Percentiles rank a stretch among this genome's conserved stretches.
phyloP scores from a whole-genome alignment of 2,113 vertebrate species.

The Henicopernis longicauda region DNA sequence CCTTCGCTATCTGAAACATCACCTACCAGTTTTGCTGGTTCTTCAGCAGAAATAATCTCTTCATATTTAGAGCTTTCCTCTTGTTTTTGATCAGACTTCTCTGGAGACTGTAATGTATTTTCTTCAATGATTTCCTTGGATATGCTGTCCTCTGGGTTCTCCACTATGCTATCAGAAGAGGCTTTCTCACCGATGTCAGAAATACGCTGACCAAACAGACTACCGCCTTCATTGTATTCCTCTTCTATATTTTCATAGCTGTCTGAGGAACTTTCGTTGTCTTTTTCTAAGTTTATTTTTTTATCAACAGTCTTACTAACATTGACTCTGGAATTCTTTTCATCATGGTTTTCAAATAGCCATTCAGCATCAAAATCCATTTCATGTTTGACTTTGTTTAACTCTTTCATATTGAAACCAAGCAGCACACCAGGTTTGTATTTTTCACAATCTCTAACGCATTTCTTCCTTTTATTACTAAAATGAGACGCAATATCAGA shows the following conservation, averaged over 20 bases:
- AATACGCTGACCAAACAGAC: slow-evolving; percentile 60
- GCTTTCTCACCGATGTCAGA: slow-evolving; percentile 63
- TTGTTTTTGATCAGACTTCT: slow-evolving; percentile 72
- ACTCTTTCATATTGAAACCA: slow-evolving; percentile 93
- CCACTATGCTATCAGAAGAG: not conserved
- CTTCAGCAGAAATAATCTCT: slow-evolving; percentile 61
- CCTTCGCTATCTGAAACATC: slow-evolving; percentile 75
- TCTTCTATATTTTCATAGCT: slow-evolving; percentile 76
- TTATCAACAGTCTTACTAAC: slow-evolving; percentile 82
- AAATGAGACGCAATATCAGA: slow-evolving; percentile 94
- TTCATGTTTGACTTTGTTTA: slow-evolving; percentile 85
- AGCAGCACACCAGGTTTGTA: slow-evolving; percentile 83
- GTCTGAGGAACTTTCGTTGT: slow-evolving; percentile 75
- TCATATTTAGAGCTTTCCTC: slow-evolving; percentile 63
- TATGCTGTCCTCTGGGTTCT: slow-evolving; percentile 62
- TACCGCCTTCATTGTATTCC: slow-evolving; percentile 73
- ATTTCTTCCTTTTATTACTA: slow-evolving; percentile 88
- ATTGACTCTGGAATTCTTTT: slow-evolving; percentile 83
- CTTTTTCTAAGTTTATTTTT: slow-evolving; percentile 74
- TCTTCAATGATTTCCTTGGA: slow-evolving; percentile 62
- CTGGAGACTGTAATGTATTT: slow-evolving; percentile 26
- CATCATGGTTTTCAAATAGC: slow-evolving; percentile 76
- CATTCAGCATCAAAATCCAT: slow-evolving; percentile 81
- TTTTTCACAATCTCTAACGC: slow-evolving; percentile 85
- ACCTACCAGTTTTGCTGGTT: slow-evolving; percentile 53